Conservation (phyloP, 1,140 invertebrate genomes). For the Trachymyrmex septentrionalis region DNA sequence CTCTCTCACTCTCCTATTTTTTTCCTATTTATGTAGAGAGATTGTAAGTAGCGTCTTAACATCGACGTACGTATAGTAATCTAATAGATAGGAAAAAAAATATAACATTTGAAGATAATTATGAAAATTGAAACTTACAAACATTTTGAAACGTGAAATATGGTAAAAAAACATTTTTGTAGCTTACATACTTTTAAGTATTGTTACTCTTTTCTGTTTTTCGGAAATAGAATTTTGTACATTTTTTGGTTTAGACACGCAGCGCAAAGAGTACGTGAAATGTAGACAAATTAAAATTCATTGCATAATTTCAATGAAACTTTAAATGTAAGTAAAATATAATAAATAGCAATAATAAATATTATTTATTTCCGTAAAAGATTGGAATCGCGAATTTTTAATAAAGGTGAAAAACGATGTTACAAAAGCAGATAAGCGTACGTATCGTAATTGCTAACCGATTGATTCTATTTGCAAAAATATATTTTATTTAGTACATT, state of each 20-base stretch:
- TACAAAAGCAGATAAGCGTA: no score
- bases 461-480: not conserved
- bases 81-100: not conserved
- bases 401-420: not conserved
- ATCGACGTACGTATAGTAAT: not conserved
- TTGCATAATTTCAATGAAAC: not conserved
- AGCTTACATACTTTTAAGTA: not conserved
- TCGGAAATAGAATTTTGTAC: not conserved
- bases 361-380: constrained; percentile 1
- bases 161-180: not conserved
- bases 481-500: not conserved
- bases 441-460: constrained; percentile 7
- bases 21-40: constrained; percentile 8
- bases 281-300: not conserved
- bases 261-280: not conserved
- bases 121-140: not conserved
- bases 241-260: not conserved
- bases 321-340: constrained; percentile 20
- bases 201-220: not conserved
- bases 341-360: constrained; percentile 19
- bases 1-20: constrained; percentile 19
- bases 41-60: constrained; percentile 21
- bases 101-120: not conserved
- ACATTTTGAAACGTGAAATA: not conserved
- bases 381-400: constrained; percentile 12